Conservation (phyloP, 2,797 vertebrate genomes). For the Xerus rutilus region DNA sequence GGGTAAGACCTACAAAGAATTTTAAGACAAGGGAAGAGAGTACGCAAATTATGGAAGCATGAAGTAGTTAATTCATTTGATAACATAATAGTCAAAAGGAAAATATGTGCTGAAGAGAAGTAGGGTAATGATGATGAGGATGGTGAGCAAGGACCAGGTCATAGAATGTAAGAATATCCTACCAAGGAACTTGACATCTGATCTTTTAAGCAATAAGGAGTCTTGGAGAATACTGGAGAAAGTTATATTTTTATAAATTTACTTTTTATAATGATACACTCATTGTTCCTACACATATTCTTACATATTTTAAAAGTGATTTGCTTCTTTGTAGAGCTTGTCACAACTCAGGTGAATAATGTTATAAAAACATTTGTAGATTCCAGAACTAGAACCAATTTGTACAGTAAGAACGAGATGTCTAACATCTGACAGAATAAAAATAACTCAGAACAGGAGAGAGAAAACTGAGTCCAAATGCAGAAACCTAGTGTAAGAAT, state of each 20-base stretch:
- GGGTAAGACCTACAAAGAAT: neutral
- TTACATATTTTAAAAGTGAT: neutral
- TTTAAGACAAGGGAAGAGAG: neutral
- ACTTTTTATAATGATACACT: neutral
- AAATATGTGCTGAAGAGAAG: neutral
- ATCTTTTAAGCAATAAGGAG: neutral
- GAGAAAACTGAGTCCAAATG: neutral
- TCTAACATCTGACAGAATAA: neutral
- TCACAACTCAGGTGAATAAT: neutral
- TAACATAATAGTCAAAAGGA: neutral
- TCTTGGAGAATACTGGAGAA: neutral
- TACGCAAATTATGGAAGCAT: neutral
- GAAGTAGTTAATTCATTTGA: neutral
- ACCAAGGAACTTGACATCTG: neutral
- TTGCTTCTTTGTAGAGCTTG: neutral
- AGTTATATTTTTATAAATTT: neutral
- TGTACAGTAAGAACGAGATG: neutral
- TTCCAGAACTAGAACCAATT: neutral
- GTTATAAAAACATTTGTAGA: neutral
- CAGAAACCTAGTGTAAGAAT: neutral
- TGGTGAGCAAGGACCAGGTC: neutral
- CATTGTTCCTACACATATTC: neutral
- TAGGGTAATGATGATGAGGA: neutral
- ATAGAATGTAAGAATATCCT: neutral
- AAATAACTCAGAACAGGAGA: neutral